Conservation (phyloP, 2,888 invertebrate genomes). For the Brachypalpus laphriformis region DNA sequence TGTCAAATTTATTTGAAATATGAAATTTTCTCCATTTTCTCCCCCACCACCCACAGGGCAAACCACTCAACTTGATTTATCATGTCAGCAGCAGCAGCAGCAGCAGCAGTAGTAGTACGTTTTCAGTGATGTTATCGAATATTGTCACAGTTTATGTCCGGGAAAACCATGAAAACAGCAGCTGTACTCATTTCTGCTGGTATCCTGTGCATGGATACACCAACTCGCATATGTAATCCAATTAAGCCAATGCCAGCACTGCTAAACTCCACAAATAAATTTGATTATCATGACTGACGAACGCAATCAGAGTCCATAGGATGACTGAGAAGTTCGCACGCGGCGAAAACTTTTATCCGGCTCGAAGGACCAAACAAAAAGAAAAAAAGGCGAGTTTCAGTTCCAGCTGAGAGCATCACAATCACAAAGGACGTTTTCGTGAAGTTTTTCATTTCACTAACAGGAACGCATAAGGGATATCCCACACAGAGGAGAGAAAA, state of each 20-base stretch:
- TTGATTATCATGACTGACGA: conserved; percentile 71
- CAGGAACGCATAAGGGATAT: conserved; percentile 28
- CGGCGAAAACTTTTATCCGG: background rate
- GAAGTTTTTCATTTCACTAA: background rate
- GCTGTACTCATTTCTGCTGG: conserved; percentile 10
- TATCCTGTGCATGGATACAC: conserved; percentile 4
- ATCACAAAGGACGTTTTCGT: too few species aligned
- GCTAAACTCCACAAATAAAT: conserved; percentile 65
- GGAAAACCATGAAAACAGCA: conserved; percentile 41
- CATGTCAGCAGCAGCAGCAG: conserved; percentile 51
- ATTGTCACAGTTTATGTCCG: conserved; percentile 42
- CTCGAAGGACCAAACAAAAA: conserved; percentile 7
- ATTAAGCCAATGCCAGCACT: conserved; percentile 60
- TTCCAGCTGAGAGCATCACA: too few species aligned
- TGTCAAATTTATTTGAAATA: conserved; percentile 71
- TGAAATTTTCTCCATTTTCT: conserved; percentile 19
- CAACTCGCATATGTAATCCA: conserved; percentile 45
- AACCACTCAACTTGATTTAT: conserved; percentile 60
- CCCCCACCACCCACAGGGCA: background rate
- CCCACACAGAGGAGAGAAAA: too few species aligned
- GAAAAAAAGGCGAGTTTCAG: background rate
- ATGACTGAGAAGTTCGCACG: conserved; percentile 20
- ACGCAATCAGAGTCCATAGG: conserved; percentile 46
- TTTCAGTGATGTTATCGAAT: conserved; percentile 53
- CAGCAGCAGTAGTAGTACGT: background rate